phyloP scores from a whole-genome alignment of 1,140 invertebrate genomes.

The Panagrolaimus sp. region DNA sequence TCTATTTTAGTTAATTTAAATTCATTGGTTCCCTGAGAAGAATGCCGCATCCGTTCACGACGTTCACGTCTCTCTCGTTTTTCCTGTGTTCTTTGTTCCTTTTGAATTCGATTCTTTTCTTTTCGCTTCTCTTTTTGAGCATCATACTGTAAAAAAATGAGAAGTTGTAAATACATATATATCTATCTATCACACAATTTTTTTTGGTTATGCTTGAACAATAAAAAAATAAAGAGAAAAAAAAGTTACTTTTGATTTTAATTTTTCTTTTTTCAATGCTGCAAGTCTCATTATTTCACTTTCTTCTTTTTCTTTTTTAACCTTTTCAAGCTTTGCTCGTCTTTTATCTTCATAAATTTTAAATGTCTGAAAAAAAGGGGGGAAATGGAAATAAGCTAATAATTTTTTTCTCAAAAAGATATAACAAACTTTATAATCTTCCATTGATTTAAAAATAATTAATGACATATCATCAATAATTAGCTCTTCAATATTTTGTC shows the following conservation, averaged over 20 bases:
- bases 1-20: too few species aligned
- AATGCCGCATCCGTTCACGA: too few species aligned
- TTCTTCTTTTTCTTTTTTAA: not conserved
- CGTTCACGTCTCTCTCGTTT: not conserved
- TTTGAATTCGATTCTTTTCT: not conserved
- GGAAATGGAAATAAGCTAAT: not conserved
- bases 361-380: not conserved
- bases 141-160: not conserved
- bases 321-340: not conserved
- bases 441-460: not conserved
- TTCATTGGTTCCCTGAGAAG: too few species aligned
- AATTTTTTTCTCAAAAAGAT: too few species aligned
- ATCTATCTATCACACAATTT: not conserved
- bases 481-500: not conserved
- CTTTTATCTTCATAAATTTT: not conserved
- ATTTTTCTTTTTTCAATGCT: not conserved
- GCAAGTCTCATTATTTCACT: not conserved
- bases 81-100: not conserved
- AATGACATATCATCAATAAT: slow-evolving; percentile 2
- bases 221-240: not conserved
- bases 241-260: not conserved
- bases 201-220: not conserved
- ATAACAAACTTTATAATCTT: not conserved
- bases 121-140: not conserved
- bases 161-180: not conserved